phyloP scores from a whole-genome alignment of 2,797 vertebrate genomes.

The Moxostoma hubbsi region DNA sequence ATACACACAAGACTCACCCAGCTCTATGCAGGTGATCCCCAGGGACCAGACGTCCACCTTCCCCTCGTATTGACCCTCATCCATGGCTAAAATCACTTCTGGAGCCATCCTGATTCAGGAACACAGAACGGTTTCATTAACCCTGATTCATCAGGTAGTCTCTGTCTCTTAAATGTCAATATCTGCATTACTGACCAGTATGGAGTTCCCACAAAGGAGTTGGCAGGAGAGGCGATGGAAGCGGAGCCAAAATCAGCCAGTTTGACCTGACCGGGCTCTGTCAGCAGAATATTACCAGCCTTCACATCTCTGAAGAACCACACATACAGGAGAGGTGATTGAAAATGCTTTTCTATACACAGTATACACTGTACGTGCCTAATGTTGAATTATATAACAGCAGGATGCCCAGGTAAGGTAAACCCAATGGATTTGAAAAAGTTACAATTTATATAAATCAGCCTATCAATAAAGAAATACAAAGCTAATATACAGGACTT shows the following conservation, averaged over 20 bases:
- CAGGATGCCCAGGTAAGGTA: neutral
- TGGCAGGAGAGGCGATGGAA: constrained; percentile 95
- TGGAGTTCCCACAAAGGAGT: constrained; percentile 98
- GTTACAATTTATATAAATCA: neutral
- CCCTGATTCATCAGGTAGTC: neutral
- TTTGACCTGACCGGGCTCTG: constrained; percentile 97
- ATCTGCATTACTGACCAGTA: constrained; percentile 86
- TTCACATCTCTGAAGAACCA: constrained; percentile 90
- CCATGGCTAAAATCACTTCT: constrained; percentile 98
- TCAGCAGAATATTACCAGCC: constrained; percentile 98
- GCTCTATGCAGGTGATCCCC: constrained; percentile 96
- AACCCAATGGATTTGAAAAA: neutral
- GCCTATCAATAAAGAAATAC: too few relatives aligned
- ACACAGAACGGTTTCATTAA: constrained; percentile 48
- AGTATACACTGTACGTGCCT: neutral
- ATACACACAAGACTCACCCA: constrained; percentile 80
- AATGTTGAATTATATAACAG: neutral
- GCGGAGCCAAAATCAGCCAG: constrained; percentile 98
- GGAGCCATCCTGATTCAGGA: constrained; percentile 91
- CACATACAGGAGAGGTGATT: neutral
- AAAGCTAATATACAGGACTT: too few relatives aligned
- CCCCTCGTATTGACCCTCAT: constrained; percentile 96
- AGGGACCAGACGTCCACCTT: constrained; percentile 97
- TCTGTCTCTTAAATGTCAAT: too few relatives aligned
- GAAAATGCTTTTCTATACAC: too few relatives aligned